Conservation (phyloP, 1,140 invertebrate species). For the Sycobia sp. region DNA sequence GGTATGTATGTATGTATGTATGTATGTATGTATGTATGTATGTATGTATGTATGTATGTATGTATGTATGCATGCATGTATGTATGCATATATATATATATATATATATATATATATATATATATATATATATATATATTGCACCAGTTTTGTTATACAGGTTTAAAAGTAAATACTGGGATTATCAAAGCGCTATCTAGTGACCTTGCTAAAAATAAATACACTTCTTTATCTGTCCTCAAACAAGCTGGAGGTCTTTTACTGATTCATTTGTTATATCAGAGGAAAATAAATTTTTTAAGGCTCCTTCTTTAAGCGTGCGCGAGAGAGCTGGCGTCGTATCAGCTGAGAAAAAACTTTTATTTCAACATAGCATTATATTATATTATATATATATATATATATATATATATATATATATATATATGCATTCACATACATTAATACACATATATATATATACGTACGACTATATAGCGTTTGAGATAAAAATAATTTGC, state of each 20-base stretch:
- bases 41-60: no score
- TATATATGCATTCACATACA: no score
- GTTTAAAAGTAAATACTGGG: slow-evolving; percentile 31
- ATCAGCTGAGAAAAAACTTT: slow-evolving; percentile 29
- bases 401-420: no score
- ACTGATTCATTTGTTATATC: slow-evolving; percentile 33
- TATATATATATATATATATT: no score
- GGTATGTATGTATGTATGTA: no score
- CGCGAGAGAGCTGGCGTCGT: slow-evolving; percentile 4
- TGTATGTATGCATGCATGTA: no score
- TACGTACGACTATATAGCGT: no score
- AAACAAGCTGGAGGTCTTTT: slow-evolving; percentile 30
- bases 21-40: no score
- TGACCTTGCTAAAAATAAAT: slow-evolving; percentile 37
- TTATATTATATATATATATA: no score
- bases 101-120: no score
- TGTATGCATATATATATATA: no score
- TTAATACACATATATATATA: no score
- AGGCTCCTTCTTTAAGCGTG: slow-evolving; percentile 22
- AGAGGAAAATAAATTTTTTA: slow-evolving; percentile 32
- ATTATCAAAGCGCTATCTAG: slow-evolving; percentile 33
- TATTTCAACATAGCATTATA: slow-evolving; percentile 8
- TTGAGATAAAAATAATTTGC: slow-evolving; percentile 30
- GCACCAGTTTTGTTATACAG: slow-evolving; percentile 25
- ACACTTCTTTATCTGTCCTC: slow-evolving; percentile 33